Conservation (phyloP, 2,888 invertebrate genomes). For the Tholera decimalis region DNA sequence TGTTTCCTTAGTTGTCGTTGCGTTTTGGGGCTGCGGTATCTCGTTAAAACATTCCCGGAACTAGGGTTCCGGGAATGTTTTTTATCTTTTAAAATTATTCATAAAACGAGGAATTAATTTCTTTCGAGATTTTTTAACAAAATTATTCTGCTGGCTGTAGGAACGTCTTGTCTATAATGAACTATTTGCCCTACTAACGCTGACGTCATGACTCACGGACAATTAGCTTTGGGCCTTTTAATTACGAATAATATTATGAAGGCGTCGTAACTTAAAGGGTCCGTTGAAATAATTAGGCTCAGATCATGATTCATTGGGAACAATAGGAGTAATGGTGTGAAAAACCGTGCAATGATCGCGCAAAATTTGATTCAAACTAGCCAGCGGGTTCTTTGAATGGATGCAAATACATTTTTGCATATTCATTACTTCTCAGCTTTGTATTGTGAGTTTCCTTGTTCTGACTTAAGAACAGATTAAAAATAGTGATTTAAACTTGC, state of each 20-base stretch:
- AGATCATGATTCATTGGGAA: constrained; percentile 81
- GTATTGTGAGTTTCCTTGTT: constrained; percentile 45
- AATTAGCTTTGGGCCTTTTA: constrained; percentile 86
- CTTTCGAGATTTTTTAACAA: neutral
- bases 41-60: no score
- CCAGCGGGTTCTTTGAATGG: constrained; percentile 38
- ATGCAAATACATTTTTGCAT: constrained; percentile 62
- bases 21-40: no score
- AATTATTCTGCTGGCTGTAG: constrained; percentile 33
- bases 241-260: constrained; percentile 87
- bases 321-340: constrained; percentile 88
- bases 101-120: neutral
- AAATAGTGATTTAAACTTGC: constrained; percentile 15
- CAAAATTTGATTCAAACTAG: constrained; percentile 64
- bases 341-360: constrained; percentile 75
- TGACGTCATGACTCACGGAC: constrained; percentile 80
- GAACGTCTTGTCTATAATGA: constrained; percentile 70
- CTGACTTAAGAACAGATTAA: constrained; percentile 36
- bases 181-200: constrained; percentile 77
- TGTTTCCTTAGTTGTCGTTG: no score
- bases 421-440: constrained; percentile 55
- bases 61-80: no score
- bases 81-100: neutral
- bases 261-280: constrained; percentile 80
- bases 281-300: constrained; percentile 85